phyloP scores from a whole-genome alignment of 2,113 vertebrate species.

The Sinocyclocheilus anshuiensis region DNA sequence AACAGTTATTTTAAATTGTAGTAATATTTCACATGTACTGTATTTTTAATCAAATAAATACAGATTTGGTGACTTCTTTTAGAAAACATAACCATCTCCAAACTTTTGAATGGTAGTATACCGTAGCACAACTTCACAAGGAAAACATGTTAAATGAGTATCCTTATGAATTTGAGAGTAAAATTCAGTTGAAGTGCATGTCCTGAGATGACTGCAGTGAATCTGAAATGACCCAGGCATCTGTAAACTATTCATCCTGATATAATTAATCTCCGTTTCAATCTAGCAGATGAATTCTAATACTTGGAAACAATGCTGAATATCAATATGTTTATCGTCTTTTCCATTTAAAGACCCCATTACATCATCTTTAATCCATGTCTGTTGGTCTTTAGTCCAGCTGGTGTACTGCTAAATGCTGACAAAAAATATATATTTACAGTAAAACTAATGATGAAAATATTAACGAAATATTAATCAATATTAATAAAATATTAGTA shows the following conservation, averaged over 20 bases:
- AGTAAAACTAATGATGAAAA: neutral
- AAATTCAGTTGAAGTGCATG: neutral
- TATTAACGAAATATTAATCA: neutral
- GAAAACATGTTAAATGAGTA: neutral
- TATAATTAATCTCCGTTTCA: neutral
- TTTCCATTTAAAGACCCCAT: neutral
- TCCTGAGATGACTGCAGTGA: neutral
- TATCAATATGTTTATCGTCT: neutral
- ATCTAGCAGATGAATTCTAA: neutral
- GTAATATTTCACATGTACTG: neutral
- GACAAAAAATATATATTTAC: neutral
- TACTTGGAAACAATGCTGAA: neutral
- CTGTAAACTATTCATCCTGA: neutral
- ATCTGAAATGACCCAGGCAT: neutral
- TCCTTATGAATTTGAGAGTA: neutral
- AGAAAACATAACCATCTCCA: no score
- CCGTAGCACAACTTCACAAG: neutral
- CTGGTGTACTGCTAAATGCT: neutral
- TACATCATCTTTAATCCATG: slow-evolving; percentile 5
- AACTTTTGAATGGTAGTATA: neutral
- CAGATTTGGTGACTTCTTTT: neutral
- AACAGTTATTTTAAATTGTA: neutral
- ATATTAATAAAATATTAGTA: neutral
- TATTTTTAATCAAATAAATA: neutral
- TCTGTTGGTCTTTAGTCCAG: neutral